Conservation (phyloP, 1,140 invertebrate species). For the Sarcophaga bullata region DNA sequence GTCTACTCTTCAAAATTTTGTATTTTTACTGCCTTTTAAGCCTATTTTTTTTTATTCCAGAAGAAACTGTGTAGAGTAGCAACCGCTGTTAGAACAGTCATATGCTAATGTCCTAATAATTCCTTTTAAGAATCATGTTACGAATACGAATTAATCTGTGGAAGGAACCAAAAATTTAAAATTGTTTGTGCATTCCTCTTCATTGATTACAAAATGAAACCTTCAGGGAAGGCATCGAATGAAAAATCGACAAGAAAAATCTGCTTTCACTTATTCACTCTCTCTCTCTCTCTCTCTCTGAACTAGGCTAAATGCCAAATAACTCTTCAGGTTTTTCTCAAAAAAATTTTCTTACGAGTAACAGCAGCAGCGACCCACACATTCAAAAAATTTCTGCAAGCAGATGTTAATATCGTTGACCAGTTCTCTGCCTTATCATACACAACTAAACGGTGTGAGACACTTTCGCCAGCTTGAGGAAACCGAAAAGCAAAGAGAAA, state of each 20-base stretch:
- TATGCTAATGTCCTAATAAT: too few species aligned
- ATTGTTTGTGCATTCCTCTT: background rate
- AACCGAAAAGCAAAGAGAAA: background rate
- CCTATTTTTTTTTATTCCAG: too few species aligned
- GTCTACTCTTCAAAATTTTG: too few species aligned
- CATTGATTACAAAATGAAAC: background rate
- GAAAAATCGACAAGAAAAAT: background rate
- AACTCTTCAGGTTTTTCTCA: constrained; percentile 16
- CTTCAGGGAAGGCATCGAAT: background rate
- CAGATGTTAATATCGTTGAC: constrained; percentile 18
- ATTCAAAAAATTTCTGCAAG: background rate
- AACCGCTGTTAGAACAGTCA: too few species aligned
- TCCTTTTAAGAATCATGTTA: too few species aligned
- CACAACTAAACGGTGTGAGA: background rate
- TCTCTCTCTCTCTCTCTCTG: too few species aligned
- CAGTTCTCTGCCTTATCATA: background rate
- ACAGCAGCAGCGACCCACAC: background rate
- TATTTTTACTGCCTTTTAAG: too few species aligned
- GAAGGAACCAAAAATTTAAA: background rate
- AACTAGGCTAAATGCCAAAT: constrained; percentile 33
- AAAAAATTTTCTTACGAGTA: background rate
- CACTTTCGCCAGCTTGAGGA: background rate
- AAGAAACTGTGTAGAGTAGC: too few species aligned
- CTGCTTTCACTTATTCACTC: background rate
- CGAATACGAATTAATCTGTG: background rate